Conservation (phyloP, 1,140 invertebrate genomes). For the Neodiprion virginianus region DNA sequence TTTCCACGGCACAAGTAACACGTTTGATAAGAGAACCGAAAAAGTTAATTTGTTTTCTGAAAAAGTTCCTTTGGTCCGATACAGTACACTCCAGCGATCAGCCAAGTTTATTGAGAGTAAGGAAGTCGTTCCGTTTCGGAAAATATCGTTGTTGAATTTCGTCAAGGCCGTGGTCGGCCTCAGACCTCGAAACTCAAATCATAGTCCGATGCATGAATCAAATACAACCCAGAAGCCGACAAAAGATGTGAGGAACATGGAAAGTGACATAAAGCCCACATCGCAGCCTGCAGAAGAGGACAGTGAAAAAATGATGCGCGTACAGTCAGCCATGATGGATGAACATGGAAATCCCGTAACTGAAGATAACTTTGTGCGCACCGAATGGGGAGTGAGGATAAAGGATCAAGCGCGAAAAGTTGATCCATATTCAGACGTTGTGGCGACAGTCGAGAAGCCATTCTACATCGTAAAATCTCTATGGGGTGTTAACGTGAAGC, state of each 20-base stretch:
- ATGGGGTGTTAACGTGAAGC: slow-evolving; percentile 32
- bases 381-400: slow-evolving; percentile 2
- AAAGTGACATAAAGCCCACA: slow-evolving; percentile 27
- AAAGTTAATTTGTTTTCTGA: background rate
- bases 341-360: background rate
- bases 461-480: slow-evolving; percentile 25
- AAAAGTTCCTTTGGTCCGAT: background rate
- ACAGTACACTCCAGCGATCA: background rate
- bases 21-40: background rate
- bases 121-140: background rate
- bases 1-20: background rate
- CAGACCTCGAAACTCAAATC: slow-evolving; percentile 30
- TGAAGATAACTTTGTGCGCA: background rate
- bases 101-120: too few species aligned
- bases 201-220: slow-evolving; percentile 43
- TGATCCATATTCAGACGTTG: background rate
- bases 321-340: background rate
- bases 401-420: slow-evolving; percentile 7
- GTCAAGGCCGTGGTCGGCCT: slow-evolving; percentile 1
- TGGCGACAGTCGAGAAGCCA: background rate
- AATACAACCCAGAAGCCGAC: slow-evolving; percentile 42
- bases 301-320: background rate
- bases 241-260: slow-evolving; percentile 41
- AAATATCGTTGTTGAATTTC: background rate
- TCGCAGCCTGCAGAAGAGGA: background rate